Percentiles rank a stretch among this genome's conserved stretches.
phyloP scores from a whole-genome alignment of 1,140 invertebrate genomes.

The Pogonognathellus flavescens region DNA sequence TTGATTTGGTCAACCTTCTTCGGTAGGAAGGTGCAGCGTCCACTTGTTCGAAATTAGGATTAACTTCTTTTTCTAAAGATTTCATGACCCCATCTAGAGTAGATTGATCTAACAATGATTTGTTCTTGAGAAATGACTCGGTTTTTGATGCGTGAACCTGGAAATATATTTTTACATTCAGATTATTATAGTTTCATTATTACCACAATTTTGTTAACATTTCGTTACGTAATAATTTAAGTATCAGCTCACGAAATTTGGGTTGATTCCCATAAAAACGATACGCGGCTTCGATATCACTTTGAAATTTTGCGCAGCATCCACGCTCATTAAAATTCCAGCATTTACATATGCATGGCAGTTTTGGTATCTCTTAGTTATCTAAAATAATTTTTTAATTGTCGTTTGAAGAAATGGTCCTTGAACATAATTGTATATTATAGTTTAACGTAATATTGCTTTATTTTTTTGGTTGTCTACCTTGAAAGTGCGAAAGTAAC shows the following conservation, averaged over 20 bases:
- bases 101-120: conserved; percentile 57
- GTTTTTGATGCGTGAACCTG: conserved; percentile 72
- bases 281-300: conserved; percentile 50
- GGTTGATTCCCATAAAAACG: conserved; percentile 50
- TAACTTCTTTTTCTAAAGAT: conserved; percentile 73
- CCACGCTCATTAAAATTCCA: conserved; percentile 69
- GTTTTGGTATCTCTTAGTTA: conserved; percentile 68
- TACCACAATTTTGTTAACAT: background rate
- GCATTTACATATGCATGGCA: conserved; percentile 71
- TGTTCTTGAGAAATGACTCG: conserved; percentile 62
- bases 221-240: too few species aligned
- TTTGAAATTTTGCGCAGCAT: conserved; percentile 24
- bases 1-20: conserved; percentile 75
- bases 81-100: conserved; percentile 62
- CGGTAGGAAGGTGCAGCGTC: conserved; percentile 78
- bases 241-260: conserved; percentile 66
- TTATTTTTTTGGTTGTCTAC: background rate
- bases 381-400: conserved; percentile 70
- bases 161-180: background rate
- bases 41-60: conserved; percentile 75
- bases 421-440: too few species aligned
- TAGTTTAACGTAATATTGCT: background rate
- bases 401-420: too few species aligned
- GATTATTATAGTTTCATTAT: too few species aligned
- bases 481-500: background rate